Percentiles rank a stretch among this genome's conserved stretches.
Conservation (phyloP, 2,888 invertebrate species). For the Philaethria dido region DNA sequence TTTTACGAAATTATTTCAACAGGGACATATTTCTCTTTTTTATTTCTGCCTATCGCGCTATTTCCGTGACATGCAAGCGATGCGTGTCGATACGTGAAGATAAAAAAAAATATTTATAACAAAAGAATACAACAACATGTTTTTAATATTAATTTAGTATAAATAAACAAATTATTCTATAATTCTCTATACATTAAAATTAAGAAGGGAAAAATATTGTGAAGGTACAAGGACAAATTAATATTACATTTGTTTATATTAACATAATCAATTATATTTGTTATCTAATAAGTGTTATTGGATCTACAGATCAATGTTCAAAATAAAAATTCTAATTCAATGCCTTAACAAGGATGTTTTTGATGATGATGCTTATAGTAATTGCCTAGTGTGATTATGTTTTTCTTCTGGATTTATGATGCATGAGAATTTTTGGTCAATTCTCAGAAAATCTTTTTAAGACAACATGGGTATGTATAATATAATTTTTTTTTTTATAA, state of each 20-base stretch:
- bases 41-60: too few species aligned
- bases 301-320: neutral
- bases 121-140: neutral
- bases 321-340: neutral
- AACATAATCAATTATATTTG: neutral
- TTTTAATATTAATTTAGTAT: neutral
- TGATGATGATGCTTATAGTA: too few species aligned
- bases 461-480: too few species aligned
- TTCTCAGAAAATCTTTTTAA: too few species aligned
- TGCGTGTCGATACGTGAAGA: neutral
- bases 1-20: too few species aligned
- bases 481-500: too few species aligned
- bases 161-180: neutral
- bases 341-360: neutral
- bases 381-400: too few species aligned
- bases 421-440: too few species aligned
- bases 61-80: neutral
- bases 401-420: too few species aligned
- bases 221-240: neutral
- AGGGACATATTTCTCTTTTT: too few species aligned
- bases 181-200: neutral
- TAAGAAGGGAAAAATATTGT: neutral
- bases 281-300: neutral
- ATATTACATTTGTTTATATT: neutral
- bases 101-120: neutral